Evolutionary conservation across 2,888 invertebrate species (phyloP).

Genomic region (Choristoneura rosaceana): DNA sequence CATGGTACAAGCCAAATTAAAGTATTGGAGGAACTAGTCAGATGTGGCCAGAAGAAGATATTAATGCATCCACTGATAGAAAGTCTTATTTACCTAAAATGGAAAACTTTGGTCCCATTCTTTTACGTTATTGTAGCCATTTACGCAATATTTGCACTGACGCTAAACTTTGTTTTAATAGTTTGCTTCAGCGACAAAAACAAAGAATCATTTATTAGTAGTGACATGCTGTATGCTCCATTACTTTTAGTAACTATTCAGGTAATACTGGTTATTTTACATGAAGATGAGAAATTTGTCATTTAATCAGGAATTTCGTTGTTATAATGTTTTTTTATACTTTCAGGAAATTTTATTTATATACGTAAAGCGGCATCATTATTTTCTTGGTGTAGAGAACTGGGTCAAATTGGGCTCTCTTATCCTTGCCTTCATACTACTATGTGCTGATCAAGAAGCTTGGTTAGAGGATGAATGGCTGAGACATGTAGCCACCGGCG

Average conservation of each 20-base stretch:
- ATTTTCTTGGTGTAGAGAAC: slow-evolving; percentile 18
- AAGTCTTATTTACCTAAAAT: slow-evolving; percentile 66
- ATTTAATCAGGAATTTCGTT: not conserved
- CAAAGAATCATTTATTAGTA: slow-evolving; percentile 37
- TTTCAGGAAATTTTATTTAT: slow-evolving; percentile 31
- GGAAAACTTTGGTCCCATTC: slow-evolving; percentile 60
- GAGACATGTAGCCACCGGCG: slow-evolving; percentile 58
- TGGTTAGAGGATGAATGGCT: slow-evolving; percentile 48
- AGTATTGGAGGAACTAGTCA: slow-evolving; percentile 60
- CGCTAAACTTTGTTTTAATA: slow-evolving; percentile 57
- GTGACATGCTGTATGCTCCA: slow-evolving; percentile 42
- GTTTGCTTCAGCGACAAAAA: slow-evolving; percentile 46
- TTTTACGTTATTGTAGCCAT: slow-evolving; percentile 59
- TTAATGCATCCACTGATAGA: slow-evolving; percentile 67
- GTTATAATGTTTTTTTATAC: not conserved
- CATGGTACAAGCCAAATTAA: slow-evolving; percentile 54
- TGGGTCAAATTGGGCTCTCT: slow-evolving; percentile 33
- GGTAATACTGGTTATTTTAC: slow-evolving; percentile 11
- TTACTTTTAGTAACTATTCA: slow-evolving; percentile 40
- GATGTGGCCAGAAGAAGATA: slow-evolving; percentile 55
- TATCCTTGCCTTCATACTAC: slow-evolving; percentile 12
- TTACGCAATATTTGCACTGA: slow-evolving; percentile 59
- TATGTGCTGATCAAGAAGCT: slow-evolving; percentile 23
- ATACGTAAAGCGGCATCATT: slow-evolving; percentile 22
- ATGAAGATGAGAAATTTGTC: not conserved